Evolutionary conservation across 2,888 invertebrate genomes (phyloP).

Genomic region (Dascillus cervinus): DNA sequence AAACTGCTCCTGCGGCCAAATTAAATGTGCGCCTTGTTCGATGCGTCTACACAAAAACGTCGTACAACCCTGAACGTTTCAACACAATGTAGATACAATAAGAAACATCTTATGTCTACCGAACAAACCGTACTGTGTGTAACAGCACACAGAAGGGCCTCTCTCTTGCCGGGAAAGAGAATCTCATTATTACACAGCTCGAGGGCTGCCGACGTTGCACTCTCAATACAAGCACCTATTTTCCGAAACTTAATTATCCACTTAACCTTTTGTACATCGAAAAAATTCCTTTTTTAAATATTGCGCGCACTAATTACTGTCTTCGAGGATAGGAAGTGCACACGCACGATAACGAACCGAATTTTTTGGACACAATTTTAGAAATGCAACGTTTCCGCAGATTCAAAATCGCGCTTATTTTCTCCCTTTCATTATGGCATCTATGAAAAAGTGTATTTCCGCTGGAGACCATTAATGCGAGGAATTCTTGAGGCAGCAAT

Average conservation of each 20-base stretch:
- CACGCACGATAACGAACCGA: too few species aligned
- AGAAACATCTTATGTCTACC: conserved; percentile 39
- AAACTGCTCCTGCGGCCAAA: conserved; percentile 32
- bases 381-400: too few species aligned
- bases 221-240: conserved; percentile 16
- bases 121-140: too few species aligned
- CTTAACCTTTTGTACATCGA: conserved; percentile 22
- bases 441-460: too few species aligned
- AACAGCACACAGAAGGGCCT: conserved; percentile 24
- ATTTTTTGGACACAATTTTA: too few species aligned
- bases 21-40: conserved; percentile 35
- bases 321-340: too few species aligned
- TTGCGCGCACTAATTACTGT: too few species aligned
- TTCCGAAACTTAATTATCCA: conserved; percentile 29
- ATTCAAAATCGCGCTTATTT: too few species aligned
- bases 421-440: too few species aligned
- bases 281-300: too few species aligned
- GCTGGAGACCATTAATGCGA: too few species aligned
- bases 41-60: conserved; percentile 30
- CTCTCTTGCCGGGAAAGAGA: conserved; percentile 29
- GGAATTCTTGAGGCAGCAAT: too few species aligned
- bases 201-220: conserved; percentile 20
- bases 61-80: conserved; percentile 31
- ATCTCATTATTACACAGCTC: conserved; percentile 37
- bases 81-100: conserved; percentile 37